These are phyloP conservation scores for Argyra leucocephala DNA, from an alignment of 2,888 invertebrate genomes.

Conservation along the genomic window DNA sequence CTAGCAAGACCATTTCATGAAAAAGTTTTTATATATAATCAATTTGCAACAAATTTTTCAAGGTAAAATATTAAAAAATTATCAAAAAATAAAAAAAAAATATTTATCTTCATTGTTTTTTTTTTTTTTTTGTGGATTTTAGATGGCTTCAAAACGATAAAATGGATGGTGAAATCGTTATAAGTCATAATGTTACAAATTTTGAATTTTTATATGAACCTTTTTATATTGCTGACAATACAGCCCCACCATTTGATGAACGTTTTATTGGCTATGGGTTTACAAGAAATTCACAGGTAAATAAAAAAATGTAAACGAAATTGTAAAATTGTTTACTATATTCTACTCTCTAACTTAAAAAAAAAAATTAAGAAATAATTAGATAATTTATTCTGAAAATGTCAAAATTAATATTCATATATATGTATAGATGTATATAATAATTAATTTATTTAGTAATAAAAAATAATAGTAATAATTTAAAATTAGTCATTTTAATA, in stretches of 20 bases:
- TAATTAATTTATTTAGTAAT: too few species aligned
- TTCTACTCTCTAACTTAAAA: too few species aligned
- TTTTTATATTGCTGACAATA: slow-evolving; percentile 77
- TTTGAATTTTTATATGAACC: slow-evolving; percentile 82
- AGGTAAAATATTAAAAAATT: slow-evolving; percentile 46
- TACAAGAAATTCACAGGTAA: slow-evolving; percentile 83
- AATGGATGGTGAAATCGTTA: slow-evolving; percentile 49
- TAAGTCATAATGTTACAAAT: slow-evolving; percentile 78
- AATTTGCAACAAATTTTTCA: slow-evolving; percentile 82
- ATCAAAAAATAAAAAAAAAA: too few species aligned
- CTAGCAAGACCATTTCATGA: slow-evolving; percentile 82
- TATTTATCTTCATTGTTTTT: background rate
- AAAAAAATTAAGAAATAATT: too few species aligned
- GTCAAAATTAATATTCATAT: too few species aligned
- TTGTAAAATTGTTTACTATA: too few species aligned
- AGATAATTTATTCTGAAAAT: too few species aligned
- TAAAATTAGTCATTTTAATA: too few species aligned
- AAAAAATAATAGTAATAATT: too few species aligned
- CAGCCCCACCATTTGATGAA: slow-evolving; percentile 76
- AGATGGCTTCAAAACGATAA: slow-evolving; percentile 21
- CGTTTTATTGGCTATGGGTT: slow-evolving; percentile 85
- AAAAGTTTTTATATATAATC: slow-evolving; percentile 85
- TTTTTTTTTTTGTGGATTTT: background rate
- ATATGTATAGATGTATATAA: too few species aligned
- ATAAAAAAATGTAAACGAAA: too few species aligned